A percentile compares a stretch with the other conserved stretches of the same genome.
These are phyloP conservation scores for Petroica traversi DNA, from an alignment of 2,113 vertebrate species.

Conservation along the genomic window DNA sequence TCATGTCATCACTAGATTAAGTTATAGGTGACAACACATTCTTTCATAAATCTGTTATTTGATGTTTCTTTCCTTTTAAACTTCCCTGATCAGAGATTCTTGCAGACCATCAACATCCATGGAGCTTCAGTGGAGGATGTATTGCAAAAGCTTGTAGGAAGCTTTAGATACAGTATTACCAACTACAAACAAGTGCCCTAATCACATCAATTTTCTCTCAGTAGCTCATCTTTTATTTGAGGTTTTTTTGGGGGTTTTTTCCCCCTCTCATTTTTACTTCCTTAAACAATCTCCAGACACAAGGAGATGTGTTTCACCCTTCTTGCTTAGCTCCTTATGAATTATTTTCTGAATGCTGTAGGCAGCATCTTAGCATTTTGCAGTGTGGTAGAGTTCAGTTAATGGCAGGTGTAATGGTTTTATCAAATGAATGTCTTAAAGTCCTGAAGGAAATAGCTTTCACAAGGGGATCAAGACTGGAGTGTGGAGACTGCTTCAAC, in stretches of 20 bases:
- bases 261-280: not conserved
- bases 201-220: not conserved
- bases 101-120: not conserved
- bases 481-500: not conserved
- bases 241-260: not conserved
- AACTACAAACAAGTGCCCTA: not conserved
- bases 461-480: not conserved
- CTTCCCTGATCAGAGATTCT: not conserved
- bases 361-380: not conserved
- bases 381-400: not conserved
- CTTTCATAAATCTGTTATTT: not conserved
- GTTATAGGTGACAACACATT: not conserved
- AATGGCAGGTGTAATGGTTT: not conserved
- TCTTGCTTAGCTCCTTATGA: not conserved
- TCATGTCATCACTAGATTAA: not conserved
- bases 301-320: not conserved
- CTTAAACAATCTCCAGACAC: not conserved
- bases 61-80: not conserved
- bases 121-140: not conserved
- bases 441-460: not conserved
- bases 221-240: not conserved
- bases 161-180: accelerated
- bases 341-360: not conserved
- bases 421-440: not conserved
- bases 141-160: not conserved